Percentiles rank a stretch among this genome's conserved stretches.
Evolutionary conservation across 2,113 vertebrate genomes (phyloP).

Genomic region (pig (Sus scrofa)): DNA sequence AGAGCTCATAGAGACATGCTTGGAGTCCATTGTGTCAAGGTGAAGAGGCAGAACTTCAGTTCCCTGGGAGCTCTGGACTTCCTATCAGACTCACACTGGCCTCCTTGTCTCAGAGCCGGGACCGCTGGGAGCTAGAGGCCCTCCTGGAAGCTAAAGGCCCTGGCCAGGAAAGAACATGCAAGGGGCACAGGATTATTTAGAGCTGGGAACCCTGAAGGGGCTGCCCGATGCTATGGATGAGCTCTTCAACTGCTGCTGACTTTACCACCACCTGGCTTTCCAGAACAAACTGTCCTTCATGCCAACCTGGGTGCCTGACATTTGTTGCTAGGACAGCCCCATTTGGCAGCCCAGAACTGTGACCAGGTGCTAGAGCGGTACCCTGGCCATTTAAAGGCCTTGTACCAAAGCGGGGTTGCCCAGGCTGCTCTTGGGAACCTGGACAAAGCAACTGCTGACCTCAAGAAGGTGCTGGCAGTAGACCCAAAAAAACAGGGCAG

Average conservation of each 20-base stretch:
- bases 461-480: constrained; percentile 88
- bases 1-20: constrained; percentile 90
- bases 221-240: constrained; percentile 90
- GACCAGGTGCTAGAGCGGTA: constrained; percentile 89
- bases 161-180: constrained; percentile 86
- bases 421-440: constrained; percentile 91
- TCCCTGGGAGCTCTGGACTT: constrained; percentile 39
- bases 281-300: constrained; percentile 90
- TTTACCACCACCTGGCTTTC: constrained; percentile 82
- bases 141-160: constrained; percentile 86
- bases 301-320: constrained; percentile 94
- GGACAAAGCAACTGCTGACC: constrained; percentile 89
- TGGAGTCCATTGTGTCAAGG: constrained; percentile 92
- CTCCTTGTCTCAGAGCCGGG: constrained; percentile 76
- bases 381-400: constrained; percentile 90
- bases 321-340: constrained; percentile 89
- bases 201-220: constrained; percentile 90
- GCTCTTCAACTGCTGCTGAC: constrained; percentile 92
- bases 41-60: constrained; percentile 80
- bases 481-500: constrained; percentile 91
- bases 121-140: constrained; percentile 91
- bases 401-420: constrained; percentile 93
- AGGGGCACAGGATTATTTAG: constrained; percentile 90
- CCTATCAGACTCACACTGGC: constrained; percentile 68
- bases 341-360: constrained; percentile 89